A percentile compares a stretch with the other conserved stretches of the same genome.
phyloP scores from a whole-genome alignment of 2,888 invertebrate species.

The Tiliacea aurago region DNA sequence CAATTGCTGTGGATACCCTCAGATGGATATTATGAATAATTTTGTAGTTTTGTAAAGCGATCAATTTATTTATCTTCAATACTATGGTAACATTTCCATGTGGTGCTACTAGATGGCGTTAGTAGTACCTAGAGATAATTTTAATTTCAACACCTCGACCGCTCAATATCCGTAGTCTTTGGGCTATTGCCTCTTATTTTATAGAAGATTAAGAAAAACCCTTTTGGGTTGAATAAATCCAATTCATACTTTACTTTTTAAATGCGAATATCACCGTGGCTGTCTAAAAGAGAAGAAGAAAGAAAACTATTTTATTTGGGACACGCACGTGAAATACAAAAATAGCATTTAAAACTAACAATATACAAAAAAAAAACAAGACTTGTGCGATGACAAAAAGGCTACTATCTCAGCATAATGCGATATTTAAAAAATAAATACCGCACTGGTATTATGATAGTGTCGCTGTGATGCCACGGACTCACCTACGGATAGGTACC shows the following conservation, averaged over 20 bases:
- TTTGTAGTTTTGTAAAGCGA: not conserved
- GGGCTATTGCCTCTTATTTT: not conserved
- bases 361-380: too few species aligned
- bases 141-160: not conserved
- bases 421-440: too few species aligned
- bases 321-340: too few species aligned
- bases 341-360: too few species aligned
- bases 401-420: too few species aligned
- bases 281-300: too few species aligned
- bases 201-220: not conserved
- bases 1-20: not conserved
- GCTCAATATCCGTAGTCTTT: not conserved
- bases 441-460: too few species aligned
- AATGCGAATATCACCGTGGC: not conserved
- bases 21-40: not conserved
- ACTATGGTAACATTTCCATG: not conserved
- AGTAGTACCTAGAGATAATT: slow-evolving; percentile 12
- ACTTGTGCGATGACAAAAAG: too few species aligned
- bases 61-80: not conserved
- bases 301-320: too few species aligned
- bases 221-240: not conserved
- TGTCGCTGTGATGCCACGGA: too few species aligned
- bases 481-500: too few species aligned
- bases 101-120: slow-evolving; percentile 38
- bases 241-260: not conserved